These are phyloP conservation scores for Thalassoma bifasciatum DNA, from an alignment of 2,113 vertebrate species.

Conservation along the genomic window DNA sequence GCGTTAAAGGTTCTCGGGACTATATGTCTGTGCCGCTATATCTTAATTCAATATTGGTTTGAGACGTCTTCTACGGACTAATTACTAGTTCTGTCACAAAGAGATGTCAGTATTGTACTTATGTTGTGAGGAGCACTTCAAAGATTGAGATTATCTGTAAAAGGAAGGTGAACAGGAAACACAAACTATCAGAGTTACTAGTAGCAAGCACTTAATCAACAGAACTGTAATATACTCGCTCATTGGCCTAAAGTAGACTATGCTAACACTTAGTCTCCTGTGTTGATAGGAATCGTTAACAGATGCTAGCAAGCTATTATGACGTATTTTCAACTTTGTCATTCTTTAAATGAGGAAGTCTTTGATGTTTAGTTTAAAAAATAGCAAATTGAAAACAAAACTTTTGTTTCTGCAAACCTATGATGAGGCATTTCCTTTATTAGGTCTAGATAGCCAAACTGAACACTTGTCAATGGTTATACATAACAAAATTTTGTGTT, in stretches of 20 bases:
- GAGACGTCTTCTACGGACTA: conserved; percentile 44
- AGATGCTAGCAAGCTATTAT: too few species aligned
- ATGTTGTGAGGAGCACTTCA: conserved; percentile 3
- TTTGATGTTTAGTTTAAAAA: too few species aligned
- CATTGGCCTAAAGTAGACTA: neutral
- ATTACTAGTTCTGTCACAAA: conserved; percentile 45
- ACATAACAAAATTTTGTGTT: too few species aligned
- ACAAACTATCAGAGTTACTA: neutral
- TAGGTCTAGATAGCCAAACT: too few species aligned
- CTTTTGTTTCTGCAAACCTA: too few species aligned
- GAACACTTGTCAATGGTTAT: too few species aligned
- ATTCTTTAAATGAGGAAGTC: too few species aligned
- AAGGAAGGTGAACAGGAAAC: conserved; percentile 1
- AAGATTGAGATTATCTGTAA: neutral
- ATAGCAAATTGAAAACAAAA: too few species aligned
- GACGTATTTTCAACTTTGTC: neutral
- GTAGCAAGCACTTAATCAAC: neutral
- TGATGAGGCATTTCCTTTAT: too few species aligned
- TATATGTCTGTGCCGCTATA: conserved; percentile 49
- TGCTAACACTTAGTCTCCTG: neutral
- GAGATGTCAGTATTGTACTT: neutral
- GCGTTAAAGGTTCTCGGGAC: conserved; percentile 36
- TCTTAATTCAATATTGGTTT: conserved; percentile 61
- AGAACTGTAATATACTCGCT: neutral
- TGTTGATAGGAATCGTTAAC: neutral